phyloP scores from a whole-genome alignment of 2,113 vertebrate species.

The Addax nasomaculatus region DNA sequence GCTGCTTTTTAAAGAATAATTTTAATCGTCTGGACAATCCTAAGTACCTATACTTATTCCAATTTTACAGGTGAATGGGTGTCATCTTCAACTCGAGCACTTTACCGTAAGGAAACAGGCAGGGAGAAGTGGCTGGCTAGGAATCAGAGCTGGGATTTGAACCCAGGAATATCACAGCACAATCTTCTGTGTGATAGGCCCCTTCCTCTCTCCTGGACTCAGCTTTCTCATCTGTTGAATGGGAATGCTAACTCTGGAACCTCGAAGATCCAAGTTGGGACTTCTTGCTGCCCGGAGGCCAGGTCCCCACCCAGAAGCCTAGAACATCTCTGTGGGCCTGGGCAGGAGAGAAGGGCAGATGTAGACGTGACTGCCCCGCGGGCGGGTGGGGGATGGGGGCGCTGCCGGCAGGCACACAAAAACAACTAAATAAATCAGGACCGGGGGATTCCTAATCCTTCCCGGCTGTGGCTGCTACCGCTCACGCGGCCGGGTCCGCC shows the following conservation, averaged over 20 bases:
- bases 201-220: background rate
- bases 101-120: background rate
- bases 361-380: background rate
- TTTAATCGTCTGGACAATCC: background rate
- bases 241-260: background rate
- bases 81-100: background rate
- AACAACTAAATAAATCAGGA: conserved; percentile 71
- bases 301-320: conserved; percentile 13
- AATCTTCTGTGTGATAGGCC: background rate
- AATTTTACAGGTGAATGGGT: background rate
- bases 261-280: background rate
- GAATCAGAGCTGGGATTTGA: background rate
- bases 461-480: conserved; percentile 61
- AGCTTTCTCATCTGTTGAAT: conserved; percentile 19
- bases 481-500: background rate
- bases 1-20: background rate
- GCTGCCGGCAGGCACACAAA: conserved; percentile 51
- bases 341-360: conserved; percentile 40
- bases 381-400: background rate
- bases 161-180: background rate
- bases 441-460: conserved; percentile 66
- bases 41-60: background rate
- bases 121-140: background rate
- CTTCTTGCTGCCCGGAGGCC: background rate
- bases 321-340: background rate